Evolutionary conservation across 2,888 invertebrate genomes (phyloP).

Genomic region (Lomographa bimaculata): DNA sequence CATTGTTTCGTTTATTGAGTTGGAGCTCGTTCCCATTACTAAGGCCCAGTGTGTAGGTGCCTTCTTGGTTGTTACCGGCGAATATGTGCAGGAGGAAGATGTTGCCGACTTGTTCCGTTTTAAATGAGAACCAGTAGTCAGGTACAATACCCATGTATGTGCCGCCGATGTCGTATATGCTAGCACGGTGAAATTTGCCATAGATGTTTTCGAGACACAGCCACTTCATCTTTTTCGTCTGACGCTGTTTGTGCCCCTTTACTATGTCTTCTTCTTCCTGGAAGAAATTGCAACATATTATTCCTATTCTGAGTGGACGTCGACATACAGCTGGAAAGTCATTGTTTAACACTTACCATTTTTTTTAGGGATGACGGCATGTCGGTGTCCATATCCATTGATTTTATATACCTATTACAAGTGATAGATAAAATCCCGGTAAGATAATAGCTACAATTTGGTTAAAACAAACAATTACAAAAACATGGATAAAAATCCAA

Average conservation of each 20-base stretch:
- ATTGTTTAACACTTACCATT: no score
- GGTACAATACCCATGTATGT: conserved; percentile 59
- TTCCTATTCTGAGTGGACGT: conserved; percentile 6
- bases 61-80: conserved; percentile 53
- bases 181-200: conserved; percentile 61
- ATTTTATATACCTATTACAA: no score
- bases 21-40: conserved; percentile 48
- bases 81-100: conserved; percentile 66
- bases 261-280: conserved; percentile 54
- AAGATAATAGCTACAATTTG: no score
- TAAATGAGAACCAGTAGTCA: conserved; percentile 65
- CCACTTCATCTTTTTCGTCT: conserved; percentile 63
- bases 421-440: no score
- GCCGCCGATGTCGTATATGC: conserved; percentile 69
- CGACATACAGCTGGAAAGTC: neutral
- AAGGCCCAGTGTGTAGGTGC: conserved; percentile 49
- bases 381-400: conserved; percentile 11
- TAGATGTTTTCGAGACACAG: conserved; percentile 59
- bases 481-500: no score
- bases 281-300: conserved; percentile 11
- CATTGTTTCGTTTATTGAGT: conserved; percentile 49
- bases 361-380: conserved; percentile 7
- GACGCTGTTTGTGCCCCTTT: conserved; percentile 52
- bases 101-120: conserved; percentile 55
- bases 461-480: no score